Evolutionary conservation across 2,113 vertebrate genomes (phyloP), one percentile per base, ranked within the genome.

Genomic region (Plestiodon gilberti): DNA sequence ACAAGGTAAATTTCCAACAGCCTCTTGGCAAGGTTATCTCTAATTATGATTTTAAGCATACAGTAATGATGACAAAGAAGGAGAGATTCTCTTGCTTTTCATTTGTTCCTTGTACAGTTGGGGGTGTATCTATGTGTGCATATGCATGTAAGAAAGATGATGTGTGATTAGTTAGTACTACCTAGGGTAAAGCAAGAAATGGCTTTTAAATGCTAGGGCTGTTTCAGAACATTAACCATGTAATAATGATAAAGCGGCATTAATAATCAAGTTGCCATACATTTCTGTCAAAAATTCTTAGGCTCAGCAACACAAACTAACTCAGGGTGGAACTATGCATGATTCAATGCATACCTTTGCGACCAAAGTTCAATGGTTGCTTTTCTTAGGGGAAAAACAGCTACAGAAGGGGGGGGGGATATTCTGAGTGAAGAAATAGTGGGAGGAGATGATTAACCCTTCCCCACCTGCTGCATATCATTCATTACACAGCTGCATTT

Each of bases 41-140:
- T 23, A 61, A 30, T 0, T 1, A 33, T 52, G 91, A 17, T 84
- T 78, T 65, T 84, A 91, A 59, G 28, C 77, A 80, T 55, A 48
- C 52, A 10, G 82, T 88, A 90, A 86, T 61, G 75, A 82, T 69
- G 30, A 70, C 0, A 85, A 69, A 87, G 3, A 11, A 84, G n/a
- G 14, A 10, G 28, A 33, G 13, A 23, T 35, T 38, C 20, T 78
- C 77, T 61, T 38, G 22, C 22, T 22, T 0, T 0, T 81, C 88
- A 69, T 87, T 67, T 73, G 3, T 70, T 82, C 13, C 33, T 75
- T 83, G 79, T 77, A 70, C 17, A 78, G 9, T 28, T 76, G 25
- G 43, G 55, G 10, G 14, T 0, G 0, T 28, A 18, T 1, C 8
- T 25, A 81, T 52, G 38, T 17, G 85, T 23, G n/a, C 23, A 28